A percentile compares a stretch with the other conserved stretches of the same genome.
These are phyloP conservation scores for Lanistes nyassanus DNA, from an alignment of 1,140 invertebrate species.

Conservation along the genomic window DNA sequence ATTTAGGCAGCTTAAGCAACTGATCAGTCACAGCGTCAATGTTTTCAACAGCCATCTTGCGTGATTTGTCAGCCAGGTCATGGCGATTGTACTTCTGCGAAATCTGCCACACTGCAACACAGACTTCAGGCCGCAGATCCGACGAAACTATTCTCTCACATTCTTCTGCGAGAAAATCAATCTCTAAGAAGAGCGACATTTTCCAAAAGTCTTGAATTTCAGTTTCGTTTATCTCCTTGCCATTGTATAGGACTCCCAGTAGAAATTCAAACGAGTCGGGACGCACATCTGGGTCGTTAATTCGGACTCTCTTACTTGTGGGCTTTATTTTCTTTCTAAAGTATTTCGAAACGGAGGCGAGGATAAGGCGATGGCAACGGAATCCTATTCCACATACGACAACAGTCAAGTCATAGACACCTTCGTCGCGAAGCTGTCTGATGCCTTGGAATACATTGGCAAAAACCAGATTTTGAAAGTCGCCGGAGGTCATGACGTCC, in stretches of 20 bases:
- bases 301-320: neutral
- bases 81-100: constrained; percentile 1
- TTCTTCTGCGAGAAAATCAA: constrained; percentile 6
- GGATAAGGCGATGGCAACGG: constrained; percentile 2
- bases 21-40: neutral
- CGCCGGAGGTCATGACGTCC: too few species aligned
- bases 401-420: constrained; percentile 6
- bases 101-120: constrained; percentile 1
- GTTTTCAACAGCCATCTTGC: neutral
- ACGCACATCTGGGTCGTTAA: constrained; percentile 10
- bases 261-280: neutral
- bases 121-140: neutral
- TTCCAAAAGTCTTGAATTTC: neutral
- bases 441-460: too few species aligned
- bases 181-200: constrained; percentile 12
- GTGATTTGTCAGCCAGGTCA: neutral
- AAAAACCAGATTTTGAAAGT: too few species aligned
- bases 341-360: constrained; percentile 4
- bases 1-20: constrained; percentile 3
- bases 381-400: neutral
- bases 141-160: neutral
- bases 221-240: neutral
- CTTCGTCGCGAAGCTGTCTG: too few species aligned
- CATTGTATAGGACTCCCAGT: constrained; percentile 9
- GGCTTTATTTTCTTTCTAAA: neutral